Evolutionary conservation across 2,113 vertebrate species (phyloP).

Genomic region (Sylvietta virens): DNA sequence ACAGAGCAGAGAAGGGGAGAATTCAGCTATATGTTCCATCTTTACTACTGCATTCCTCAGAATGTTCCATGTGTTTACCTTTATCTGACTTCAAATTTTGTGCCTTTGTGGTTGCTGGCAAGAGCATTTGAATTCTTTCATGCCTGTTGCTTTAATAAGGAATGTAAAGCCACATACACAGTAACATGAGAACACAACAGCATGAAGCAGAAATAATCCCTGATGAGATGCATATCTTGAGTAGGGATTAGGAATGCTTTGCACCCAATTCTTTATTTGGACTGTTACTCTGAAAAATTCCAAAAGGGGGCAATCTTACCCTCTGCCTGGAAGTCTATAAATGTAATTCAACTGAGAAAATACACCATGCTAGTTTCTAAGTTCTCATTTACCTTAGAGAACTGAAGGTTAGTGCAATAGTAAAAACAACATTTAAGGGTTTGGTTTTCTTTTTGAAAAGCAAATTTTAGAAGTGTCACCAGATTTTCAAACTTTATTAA

Average conservation of each 20-base stretch:
- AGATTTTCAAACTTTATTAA: background rate
- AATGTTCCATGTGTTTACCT: slow-evolving; percentile 82
- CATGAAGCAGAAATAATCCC: slow-evolving; percentile 70
- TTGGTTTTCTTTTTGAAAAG: background rate
- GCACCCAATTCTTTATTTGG: slow-evolving; percentile 24
- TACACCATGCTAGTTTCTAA: background rate
- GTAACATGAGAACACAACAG: slow-evolving; percentile 72
- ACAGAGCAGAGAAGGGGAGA: slow-evolving; percentile 34
- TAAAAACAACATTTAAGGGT: background rate
- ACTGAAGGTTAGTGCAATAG: background rate
- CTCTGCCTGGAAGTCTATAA: slow-evolving; percentile 57
- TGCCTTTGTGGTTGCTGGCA: slow-evolving; percentile 83
- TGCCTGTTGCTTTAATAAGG: slow-evolving; percentile 83
- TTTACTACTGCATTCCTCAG: slow-evolving; percentile 76
- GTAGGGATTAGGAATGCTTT: slow-evolving; percentile 60
- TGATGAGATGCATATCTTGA: slow-evolving; percentile 67
- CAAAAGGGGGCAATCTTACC: slow-evolving; percentile 87
- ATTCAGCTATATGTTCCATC: slow-evolving; percentile 52
- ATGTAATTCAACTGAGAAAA: background rate
- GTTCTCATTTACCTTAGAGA: background rate
- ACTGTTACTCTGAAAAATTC: slow-evolving; percentile 59
- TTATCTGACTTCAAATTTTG: slow-evolving; percentile 71
- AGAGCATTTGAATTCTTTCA: slow-evolving; percentile 75
- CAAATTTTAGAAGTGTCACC: background rate
- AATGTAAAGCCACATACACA: slow-evolving; percentile 74